phyloP scores from a whole-genome alignment of 2,888 invertebrate genomes.

The Eristalis tenax region DNA sequence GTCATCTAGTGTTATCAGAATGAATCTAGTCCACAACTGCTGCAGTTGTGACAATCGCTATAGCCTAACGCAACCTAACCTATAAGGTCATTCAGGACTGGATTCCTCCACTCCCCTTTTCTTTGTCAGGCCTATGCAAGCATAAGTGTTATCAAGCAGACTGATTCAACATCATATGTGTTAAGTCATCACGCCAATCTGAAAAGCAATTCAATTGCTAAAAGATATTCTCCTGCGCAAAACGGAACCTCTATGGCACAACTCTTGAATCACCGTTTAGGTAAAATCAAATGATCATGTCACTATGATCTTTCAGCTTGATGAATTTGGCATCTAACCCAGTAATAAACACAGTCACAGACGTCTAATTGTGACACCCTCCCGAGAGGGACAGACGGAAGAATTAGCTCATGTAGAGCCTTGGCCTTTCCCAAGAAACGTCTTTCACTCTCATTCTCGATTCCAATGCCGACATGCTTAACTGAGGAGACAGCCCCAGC shows the following conservation, averaged over 20 bases:
- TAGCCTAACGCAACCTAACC: too few relatives aligned
- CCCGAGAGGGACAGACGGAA: background rate
- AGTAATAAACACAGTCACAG: background rate
- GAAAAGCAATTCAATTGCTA: too few relatives aligned
- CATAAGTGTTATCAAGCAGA: too few relatives aligned
- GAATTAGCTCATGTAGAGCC: background rate
- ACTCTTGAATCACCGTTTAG: background rate
- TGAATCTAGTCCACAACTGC: too few relatives aligned
- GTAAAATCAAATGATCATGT: background rate
- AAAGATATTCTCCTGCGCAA: background rate
- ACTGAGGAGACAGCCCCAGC: background rate
- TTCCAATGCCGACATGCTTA: slow-evolving; percentile 33
- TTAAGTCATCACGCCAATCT: too few relatives aligned
- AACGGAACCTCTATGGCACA: background rate
- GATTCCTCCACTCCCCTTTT: too few relatives aligned
- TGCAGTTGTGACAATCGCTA: too few relatives aligned
- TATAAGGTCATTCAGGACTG: too few relatives aligned
- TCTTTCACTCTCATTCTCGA: slow-evolving; percentile 43
- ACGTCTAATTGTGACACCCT: background rate
- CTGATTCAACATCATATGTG: too few relatives aligned
- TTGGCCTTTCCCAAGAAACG: slow-evolving; percentile 5
- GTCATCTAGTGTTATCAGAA: too few relatives aligned
- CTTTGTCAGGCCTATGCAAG: too few relatives aligned
- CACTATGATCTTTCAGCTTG: background rate
- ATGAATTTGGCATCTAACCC: background rate